Conservation (phyloP, 2,888 invertebrate species). For the Meiosimyza platycephala region DNA sequence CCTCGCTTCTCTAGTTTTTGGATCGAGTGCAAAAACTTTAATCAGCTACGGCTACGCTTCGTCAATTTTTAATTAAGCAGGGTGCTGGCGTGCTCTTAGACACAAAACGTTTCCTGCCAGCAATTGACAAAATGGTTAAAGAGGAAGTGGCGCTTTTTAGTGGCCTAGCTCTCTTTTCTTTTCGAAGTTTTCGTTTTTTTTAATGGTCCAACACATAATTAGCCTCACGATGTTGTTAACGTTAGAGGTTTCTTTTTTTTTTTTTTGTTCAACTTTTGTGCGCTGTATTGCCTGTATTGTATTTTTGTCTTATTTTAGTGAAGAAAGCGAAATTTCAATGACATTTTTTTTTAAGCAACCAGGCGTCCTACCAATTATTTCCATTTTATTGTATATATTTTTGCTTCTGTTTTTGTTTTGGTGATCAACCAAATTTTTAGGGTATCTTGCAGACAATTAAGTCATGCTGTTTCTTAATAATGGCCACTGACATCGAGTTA, state of each 20-base stretch:
- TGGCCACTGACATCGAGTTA: slow-evolving; percentile 15
- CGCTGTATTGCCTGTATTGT: not conserved
- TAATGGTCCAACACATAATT: slow-evolving; percentile 33
- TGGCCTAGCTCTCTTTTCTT: too few relatives aligned
- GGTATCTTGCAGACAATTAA: slow-evolving; percentile 32
- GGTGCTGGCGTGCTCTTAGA: not conserved
- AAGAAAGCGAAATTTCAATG: not conserved
- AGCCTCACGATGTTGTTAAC: slow-evolving; percentile 31
- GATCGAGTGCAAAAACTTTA: slow-evolving; percentile 34
- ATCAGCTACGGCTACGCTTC: slow-evolving; percentile 45
- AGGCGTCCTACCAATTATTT: too few relatives aligned
- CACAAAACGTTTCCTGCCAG: not conserved
- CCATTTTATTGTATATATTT: not conserved
- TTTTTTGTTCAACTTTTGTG: not conserved
- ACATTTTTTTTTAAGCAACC: not conserved
- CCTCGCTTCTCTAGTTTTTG: slow-evolving; percentile 9
- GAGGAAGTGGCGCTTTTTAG: too few relatives aligned
- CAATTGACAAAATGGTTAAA: too few relatives aligned
- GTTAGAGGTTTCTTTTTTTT: not conserved
- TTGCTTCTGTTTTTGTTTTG: not conserved
- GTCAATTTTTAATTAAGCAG: slow-evolving; percentile 50
- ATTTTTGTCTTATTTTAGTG: not conserved
- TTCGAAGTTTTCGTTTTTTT: not conserved
- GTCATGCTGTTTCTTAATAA: slow-evolving; percentile 33
- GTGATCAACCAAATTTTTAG: slow-evolving; percentile 2